A percentile compares a stretch with the other conserved stretches of the same genome.
Conservation (phyloP, 2,113 vertebrate species). For the Bambusicola thoracicus region DNA sequence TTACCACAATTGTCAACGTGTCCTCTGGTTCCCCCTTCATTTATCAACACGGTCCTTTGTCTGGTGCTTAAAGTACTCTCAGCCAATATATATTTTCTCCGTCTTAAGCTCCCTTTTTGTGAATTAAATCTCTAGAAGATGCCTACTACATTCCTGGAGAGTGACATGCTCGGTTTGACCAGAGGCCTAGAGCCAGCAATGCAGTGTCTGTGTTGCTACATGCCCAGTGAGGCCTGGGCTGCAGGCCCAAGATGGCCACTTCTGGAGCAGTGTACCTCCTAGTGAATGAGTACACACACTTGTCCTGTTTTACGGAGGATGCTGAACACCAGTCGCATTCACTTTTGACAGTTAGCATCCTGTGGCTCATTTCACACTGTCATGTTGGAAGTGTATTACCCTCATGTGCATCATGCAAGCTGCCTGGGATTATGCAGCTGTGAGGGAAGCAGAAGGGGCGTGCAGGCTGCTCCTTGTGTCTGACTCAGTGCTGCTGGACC, state of each 20-base stretch:
- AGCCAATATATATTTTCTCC: background rate
- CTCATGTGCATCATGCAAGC: background rate
- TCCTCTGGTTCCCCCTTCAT: background rate
- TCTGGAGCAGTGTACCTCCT: fast-evolving
- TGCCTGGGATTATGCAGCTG: background rate
- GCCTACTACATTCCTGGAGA: background rate
- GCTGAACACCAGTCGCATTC: background rate
- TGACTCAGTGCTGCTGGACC: background rate
- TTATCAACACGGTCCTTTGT: background rate
- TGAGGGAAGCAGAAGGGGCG: background rate
- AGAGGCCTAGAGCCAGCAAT: background rate
- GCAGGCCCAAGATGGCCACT: background rate
- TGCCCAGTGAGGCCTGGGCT: fast-evolving
- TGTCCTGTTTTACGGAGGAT: background rate
- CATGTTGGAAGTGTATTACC: background rate
- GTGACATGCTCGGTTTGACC: background rate
- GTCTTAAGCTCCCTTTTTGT: background rate
- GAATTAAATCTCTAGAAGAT: background rate
- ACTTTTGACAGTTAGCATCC: background rate
- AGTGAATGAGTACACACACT: background rate
- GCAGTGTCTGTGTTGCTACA: background rate
- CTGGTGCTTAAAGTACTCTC: background rate
- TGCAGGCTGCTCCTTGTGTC: background rate
- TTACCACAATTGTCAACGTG: background rate
- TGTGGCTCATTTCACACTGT: background rate